Evolutionary conservation across 2,797 vertebrate species (phyloP).

Genomic region (Cetoscarus ocellatus): DNA sequence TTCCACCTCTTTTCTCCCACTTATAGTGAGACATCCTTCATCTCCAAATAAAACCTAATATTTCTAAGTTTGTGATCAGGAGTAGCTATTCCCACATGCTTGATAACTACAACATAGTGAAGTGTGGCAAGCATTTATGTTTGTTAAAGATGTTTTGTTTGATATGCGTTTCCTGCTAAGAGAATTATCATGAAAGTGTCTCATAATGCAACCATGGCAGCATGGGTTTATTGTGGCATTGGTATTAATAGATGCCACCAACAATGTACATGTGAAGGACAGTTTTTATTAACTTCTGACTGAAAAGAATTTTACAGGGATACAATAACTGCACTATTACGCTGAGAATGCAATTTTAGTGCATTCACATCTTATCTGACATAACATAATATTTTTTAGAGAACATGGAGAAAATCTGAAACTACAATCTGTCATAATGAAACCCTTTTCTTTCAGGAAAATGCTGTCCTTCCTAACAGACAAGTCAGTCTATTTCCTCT

Average conservation of each 20-base stretch:
- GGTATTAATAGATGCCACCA: not conserved
- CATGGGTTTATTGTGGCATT: not conserved
- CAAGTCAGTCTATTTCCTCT: constrained; percentile 25
- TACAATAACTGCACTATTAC: not conserved
- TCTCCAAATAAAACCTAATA: not conserved
- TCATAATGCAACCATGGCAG: not conserved
- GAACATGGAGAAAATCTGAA: not conserved
- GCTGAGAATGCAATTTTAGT: not conserved
- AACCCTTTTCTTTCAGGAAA: not conserved
- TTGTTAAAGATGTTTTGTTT: not conserved
- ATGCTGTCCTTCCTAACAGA: constrained; percentile 11
- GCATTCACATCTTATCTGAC: not conserved
- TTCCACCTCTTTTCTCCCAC: too few species aligned
- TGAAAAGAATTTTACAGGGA: not conserved
- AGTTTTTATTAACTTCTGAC: too few species aligned
- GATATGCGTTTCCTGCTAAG: not conserved
- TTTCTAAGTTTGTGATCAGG: not conserved
- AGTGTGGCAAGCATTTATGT: too few species aligned
- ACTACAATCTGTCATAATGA: constrained; percentile 1
- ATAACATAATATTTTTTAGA: not conserved
- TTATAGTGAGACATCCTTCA: too few species aligned
- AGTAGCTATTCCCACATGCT: not conserved
- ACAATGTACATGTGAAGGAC: too few species aligned
- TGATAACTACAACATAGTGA: not conserved
- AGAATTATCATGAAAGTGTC: not conserved